Base-by-base conservation (phyloP, 2,113 vertebrate species). In the Xiphorhynchus elegans region DNA sequence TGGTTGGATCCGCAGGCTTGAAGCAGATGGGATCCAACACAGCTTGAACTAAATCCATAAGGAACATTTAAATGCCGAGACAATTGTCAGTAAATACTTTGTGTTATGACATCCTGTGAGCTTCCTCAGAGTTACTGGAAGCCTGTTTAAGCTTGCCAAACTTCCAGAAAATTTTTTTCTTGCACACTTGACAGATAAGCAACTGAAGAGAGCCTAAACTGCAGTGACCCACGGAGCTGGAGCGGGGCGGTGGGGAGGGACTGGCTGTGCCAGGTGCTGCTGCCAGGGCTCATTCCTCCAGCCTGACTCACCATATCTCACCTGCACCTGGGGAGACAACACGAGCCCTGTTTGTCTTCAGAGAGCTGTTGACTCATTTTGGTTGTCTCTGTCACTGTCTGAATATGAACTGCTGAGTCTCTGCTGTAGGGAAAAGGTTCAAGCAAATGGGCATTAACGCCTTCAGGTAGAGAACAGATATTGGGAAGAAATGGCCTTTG, bases 81-180 rank as follows among this genome's bases (percentile, higher is more conserved):
- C 33, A 44, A 70, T 85, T 97, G 95, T 94, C 93, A 88, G 93
- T 97, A 96, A 96, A 89, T 89, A 63, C 84, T 91, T 89, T 2
- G 6, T 63, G 33, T 82, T 91, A 39, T 96, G 89, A 96, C 91
- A 96, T 91, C 89, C 84, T 91, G 58, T 83, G 84, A 91, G 89
- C 63, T 95, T 91, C 84, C 87, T 91, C 44, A 29, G 64, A 39
- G 46, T 97, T 96, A 95, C 96, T 95, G 96, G 95, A 97, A 96
- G 82, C 82, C 39, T 86, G 67, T 68, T 82, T 50, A 60, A 28
- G 58, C 82, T 69, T 91, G 95, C 84, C 91, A 93, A 85, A 77
- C 63, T 74, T 74, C 49, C 90, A 79, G 87, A 40, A 69, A 62
- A 4, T 13, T 37, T 13, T 55, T 64, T 63, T 35, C 58, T 75